phyloP scores from a whole-genome alignment of 2,797 vertebrate genomes.

The Gallirallus australis region DNA sequence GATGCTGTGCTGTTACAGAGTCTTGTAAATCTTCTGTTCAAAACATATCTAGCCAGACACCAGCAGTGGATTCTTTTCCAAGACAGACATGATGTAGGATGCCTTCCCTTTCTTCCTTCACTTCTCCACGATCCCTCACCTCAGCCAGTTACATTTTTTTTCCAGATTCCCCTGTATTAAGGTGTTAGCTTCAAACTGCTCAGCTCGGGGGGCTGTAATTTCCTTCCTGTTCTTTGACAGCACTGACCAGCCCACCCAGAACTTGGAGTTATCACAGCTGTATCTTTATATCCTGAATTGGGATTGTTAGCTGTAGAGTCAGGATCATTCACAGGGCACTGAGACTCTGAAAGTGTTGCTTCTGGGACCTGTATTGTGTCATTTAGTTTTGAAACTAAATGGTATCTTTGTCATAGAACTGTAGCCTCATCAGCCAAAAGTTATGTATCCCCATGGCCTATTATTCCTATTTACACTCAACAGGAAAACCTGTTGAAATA shows the following conservation, averaged over 20 bases:
- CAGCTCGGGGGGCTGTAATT: background rate
- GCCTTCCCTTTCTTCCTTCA: background rate
- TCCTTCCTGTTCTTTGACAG: background rate
- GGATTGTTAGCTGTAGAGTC: background rate
- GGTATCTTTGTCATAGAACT: background rate
- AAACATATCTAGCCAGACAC: background rate
- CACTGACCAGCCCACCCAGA: background rate
- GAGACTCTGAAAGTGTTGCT: background rate
- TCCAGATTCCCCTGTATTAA: background rate
- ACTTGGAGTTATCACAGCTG: background rate
- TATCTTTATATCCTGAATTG: background rate
- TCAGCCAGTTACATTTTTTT: background rate
- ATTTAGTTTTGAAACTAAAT: background rate
- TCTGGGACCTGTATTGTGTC: background rate
- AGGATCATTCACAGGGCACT: background rate
- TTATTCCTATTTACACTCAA: background rate
- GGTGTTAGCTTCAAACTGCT: background rate
- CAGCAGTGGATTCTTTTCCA: background rate
- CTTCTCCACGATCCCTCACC: background rate
- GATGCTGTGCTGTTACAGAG: background rate
- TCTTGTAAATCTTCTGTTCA: background rate
- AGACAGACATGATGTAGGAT: fast-evolving
- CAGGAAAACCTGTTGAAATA: background rate
- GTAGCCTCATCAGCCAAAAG: background rate
- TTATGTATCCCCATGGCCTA: background rate